Evolutionary conservation across 2,888 invertebrate species (phyloP).

Genomic region (Parnassius smintheus): DNA sequence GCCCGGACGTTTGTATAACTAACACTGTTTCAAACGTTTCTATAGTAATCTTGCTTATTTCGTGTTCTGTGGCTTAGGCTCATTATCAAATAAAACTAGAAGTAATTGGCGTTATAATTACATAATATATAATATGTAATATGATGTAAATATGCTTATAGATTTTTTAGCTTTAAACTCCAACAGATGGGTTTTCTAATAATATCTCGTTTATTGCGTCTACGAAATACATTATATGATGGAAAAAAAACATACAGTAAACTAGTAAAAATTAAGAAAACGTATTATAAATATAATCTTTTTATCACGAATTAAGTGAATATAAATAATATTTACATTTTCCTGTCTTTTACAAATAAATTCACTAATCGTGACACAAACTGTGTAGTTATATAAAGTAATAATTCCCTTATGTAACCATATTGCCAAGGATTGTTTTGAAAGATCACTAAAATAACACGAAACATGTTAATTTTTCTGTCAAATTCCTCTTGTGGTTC

Average conservation of each 20-base stretch:
- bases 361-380: conserved; percentile 1
- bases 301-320: not conserved
- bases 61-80: too few species aligned
- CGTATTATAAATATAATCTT: not conserved
- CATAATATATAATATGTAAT: too few species aligned
- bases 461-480: not conserved
- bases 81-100: too few species aligned
- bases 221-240: too few species aligned
- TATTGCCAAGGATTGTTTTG: conserved; percentile 12
- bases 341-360: conserved; percentile 8
- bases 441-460: conserved; percentile 1
- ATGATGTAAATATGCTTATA: too few species aligned
- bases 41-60: too few species aligned
- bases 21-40: too few species aligned
- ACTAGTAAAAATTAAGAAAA: not conserved
- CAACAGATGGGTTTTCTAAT: too few species aligned
- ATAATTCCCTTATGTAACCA: conserved; percentile 3
- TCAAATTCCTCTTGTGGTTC: not conserved
- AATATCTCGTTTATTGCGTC: too few species aligned
- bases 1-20: too few species aligned
- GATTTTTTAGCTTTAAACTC: too few species aligned
- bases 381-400: not conserved
- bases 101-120: too few species aligned
- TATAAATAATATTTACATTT: not conserved
- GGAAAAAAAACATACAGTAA: not conserved